phyloP scores from a whole-genome alignment of 1,140 invertebrate species.

The Drosophila sproati region DNA sequence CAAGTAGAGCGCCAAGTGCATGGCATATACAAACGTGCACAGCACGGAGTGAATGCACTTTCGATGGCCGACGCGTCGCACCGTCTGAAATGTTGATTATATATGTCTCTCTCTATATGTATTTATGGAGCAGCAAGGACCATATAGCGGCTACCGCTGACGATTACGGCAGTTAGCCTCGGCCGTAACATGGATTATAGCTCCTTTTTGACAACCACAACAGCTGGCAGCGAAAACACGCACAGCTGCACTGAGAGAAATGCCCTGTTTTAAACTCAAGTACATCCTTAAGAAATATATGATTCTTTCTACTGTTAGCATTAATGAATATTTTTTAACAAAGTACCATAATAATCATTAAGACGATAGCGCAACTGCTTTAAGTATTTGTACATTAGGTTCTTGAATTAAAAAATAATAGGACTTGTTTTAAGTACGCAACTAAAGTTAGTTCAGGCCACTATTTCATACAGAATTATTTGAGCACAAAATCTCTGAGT shows the following conservation, averaged over 20 bases:
- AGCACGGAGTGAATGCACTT: conserved; percentile 67
- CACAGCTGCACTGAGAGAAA: conserved; percentile 25
- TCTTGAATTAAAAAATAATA: no score
- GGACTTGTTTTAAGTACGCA: no score
- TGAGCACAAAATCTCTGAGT: not conserved
- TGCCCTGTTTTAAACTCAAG: not conserved
- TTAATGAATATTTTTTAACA: no score
- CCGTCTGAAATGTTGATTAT: conserved; percentile 19
- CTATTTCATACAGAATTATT: no score
- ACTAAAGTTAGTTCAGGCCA: no score
- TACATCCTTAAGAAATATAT: no score
- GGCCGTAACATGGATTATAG: conserved; percentile 67
- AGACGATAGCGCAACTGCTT: no score
- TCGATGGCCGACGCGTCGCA: conserved; percentile 53
- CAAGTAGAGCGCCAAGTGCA: conserved; percentile 63
- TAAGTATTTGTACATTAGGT: no score
- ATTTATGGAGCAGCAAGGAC: conserved; percentile 7
- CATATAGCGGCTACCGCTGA: conserved; percentile 36
- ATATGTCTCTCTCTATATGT: conserved; percentile 3
- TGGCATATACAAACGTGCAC: conserved; percentile 25
- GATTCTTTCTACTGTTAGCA: no score
- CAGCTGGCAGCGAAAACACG: conserved; percentile 21
- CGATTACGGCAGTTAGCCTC: conserved; percentile 79
- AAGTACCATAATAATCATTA: no score
- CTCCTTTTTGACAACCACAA: conserved; percentile 70